A percentile compares a stretch with the other conserved stretches of the same genome.
phyloP scores from a whole-genome alignment of 2,797 vertebrate genomes.

The Sebastes nivosus region DNA sequence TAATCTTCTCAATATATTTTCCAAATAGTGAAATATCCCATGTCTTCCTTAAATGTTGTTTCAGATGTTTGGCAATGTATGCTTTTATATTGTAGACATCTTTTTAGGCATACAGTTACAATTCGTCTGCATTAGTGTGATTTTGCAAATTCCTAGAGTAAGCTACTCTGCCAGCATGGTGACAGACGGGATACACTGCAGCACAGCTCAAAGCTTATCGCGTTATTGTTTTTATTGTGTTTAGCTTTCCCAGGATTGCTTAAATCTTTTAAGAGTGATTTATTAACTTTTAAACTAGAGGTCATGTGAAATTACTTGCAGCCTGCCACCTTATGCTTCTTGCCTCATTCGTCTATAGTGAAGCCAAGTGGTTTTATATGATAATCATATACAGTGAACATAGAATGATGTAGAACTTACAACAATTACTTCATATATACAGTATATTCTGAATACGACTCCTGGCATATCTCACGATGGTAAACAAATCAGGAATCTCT shows the following conservation, averaged over 20 bases:
- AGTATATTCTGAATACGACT: neutral
- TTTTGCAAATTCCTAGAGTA: slow-evolving; percentile 16
- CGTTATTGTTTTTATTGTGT: slow-evolving; percentile 42
- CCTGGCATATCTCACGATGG: neutral
- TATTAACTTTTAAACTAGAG: slow-evolving; percentile 54
- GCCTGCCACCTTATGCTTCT: slow-evolving; percentile 22
- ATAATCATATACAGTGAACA: neutral
- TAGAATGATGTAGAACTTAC: neutral
- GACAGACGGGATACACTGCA: slow-evolving; percentile 61
- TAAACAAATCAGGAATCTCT: slow-evolving; percentile 4
- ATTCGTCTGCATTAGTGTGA: neutral
- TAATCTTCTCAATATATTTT: neutral
- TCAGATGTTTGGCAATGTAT: slow-evolving; percentile 31
- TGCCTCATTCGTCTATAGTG: slow-evolving; percentile 45
- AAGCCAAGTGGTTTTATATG: slow-evolving; percentile 18
- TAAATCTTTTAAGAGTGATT: slow-evolving; percentile 50
- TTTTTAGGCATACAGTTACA: slow-evolving; percentile 5
- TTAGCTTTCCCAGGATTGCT: slow-evolving; percentile 62
- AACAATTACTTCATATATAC: neutral
- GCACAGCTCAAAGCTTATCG: slow-evolving; percentile 45
- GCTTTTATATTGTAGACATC: slow-evolving; percentile 2
- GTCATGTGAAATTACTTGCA: slow-evolving; percentile 67
- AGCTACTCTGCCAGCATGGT: slow-evolving; percentile 47
- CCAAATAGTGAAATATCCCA: neutral
- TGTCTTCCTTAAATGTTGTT: slow-evolving; percentile 11